phyloP scores from a whole-genome alignment of 2,888 invertebrate species.

The Nephrotoma guestfalica region DNA sequence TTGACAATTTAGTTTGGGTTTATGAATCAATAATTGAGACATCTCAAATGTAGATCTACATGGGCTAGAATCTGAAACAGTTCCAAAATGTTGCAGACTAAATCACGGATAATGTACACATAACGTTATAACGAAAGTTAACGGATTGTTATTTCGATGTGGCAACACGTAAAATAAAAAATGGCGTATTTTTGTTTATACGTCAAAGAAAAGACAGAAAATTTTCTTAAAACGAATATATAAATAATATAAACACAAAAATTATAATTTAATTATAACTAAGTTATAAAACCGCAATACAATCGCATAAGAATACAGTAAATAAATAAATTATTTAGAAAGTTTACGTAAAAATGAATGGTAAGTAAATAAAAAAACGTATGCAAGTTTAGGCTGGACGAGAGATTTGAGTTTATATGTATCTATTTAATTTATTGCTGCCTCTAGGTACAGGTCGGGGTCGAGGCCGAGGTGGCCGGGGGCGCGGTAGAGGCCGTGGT shows the following conservation, averaged over 20 bases:
- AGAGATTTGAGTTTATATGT: too few relatives aligned
- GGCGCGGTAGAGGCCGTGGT: slow-evolving; percentile 63
- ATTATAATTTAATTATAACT: not conserved
- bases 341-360: not conserved
- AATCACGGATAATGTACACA: not conserved
- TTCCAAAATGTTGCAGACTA: not conserved
- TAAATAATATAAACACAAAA: too few relatives aligned
- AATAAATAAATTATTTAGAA: not conserved
- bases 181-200: not conserved
- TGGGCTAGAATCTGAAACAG: too few relatives aligned
- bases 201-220: not conserved
- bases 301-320: not conserved
- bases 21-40: too few relatives aligned
- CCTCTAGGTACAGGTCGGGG: slow-evolving; percentile 22
- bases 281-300: not conserved
- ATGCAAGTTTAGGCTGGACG: too few relatives aligned
- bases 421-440: too few relatives aligned
- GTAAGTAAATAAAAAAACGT: not conserved
- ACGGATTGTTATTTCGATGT: not conserved
- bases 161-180: not conserved
- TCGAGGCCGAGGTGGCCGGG: slow-evolving; percentile 43
- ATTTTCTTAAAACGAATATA: not conserved
- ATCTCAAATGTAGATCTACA: too few relatives aligned
- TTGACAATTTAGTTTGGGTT: too few relatives aligned
- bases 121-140: not conserved